Base-by-base conservation (phyloP, 2,797 vertebrate genomes). In the Scolopax bukidnonensis region DNA sequence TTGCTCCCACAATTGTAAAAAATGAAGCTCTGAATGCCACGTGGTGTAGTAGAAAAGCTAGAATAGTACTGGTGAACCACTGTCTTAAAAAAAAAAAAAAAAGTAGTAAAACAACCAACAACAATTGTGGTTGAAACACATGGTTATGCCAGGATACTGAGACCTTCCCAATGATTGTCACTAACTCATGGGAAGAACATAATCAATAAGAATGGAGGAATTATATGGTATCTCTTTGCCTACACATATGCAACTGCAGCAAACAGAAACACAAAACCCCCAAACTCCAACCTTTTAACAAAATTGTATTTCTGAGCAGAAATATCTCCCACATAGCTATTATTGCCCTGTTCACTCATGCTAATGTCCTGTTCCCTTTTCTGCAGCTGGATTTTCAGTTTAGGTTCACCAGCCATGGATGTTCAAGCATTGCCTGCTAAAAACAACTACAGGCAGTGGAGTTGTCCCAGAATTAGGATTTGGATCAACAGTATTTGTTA, bases 361-460 rank as follows among this genome's bases (percentile, higher is more conserved):
- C 4, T 16, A 21, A 24, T 3, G 1, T 36, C 12, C 8, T 61
- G 18, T 24, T 80, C 19, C 5, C 1, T 79, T 50, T 70, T 67
- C 40, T 84, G 40, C 19, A n/a, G 9, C 8, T 33, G 6, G 21
- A 48, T 82, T 87, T 95, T 87, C 32, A 68, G 32, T 88, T 94
- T 33, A 61, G 36, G 6, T 21, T 82, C 30, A 15, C 12, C 38
- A 70, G 20, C 10, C 14, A 48, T 12, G 13, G 19, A 30, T 51
- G 14, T 48, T 5, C 8, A 77, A 51, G 3, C 10, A 11, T 25
- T n/a, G 4, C 6, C 50, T 60, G 7, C 20, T 70, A 70, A 59
- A 51, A 12, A 5, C 10, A 53, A 9, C 28, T 30, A 9, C 9
- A 59, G 19, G 15, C 15, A 48, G 2, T 0, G 1, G 2, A 3